A percentile compares a stretch with the other conserved stretches of the same genome.
Evolutionary conservation across 2,113 vertebrate species (phyloP).

Genomic region (Xyrauchen texanus): DNA sequence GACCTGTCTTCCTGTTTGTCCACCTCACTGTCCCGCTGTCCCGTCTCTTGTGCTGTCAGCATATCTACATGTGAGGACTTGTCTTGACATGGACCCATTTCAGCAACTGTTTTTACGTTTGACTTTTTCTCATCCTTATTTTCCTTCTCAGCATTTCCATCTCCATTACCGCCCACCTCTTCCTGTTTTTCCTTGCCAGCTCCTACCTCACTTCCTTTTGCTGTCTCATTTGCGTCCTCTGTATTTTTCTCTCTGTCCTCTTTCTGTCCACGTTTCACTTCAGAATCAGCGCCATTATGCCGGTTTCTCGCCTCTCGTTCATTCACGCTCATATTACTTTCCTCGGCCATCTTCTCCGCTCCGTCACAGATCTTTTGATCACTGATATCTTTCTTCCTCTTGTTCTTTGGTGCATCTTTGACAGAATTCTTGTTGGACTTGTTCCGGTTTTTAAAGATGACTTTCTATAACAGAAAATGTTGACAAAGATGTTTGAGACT

Average conservation of each 20-base stretch:
- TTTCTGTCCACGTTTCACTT: background rate
- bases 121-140: background rate
- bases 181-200: slow-evolving; percentile 54
- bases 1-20: slow-evolving; percentile 2
- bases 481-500: slow-evolving; percentile 10
- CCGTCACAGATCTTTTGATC: slow-evolving; percentile 63
- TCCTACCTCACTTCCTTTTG: slow-evolving; percentile 40
- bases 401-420: slow-evolving; percentile 71
- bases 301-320: background rate
- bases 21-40: slow-evolving; percentile 44
- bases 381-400: slow-evolving; percentile 70
- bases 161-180: background rate
- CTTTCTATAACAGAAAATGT: slow-evolving; percentile 72
- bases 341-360: slow-evolving; percentile 53
- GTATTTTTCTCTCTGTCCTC: slow-evolving; percentile 34
- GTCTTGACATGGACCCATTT: background rate
- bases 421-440: slow-evolving; percentile 76
- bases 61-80: slow-evolving; percentile 5
- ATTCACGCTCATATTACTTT: slow-evolving; percentile 38
- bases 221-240: slow-evolving; percentile 31
- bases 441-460: slow-evolving; percentile 75
- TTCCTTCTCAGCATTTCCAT: slow-evolving; percentile 9
- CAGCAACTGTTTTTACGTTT: slow-evolving; percentile 6
- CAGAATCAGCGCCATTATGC: slow-evolving; percentile 18
- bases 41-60: slow-evolving; percentile 39